These are phyloP conservation scores for Agrenia bidenticulata DNA, from an alignment of 2,888 invertebrate genomes.

Conservation along the genomic window DNA sequence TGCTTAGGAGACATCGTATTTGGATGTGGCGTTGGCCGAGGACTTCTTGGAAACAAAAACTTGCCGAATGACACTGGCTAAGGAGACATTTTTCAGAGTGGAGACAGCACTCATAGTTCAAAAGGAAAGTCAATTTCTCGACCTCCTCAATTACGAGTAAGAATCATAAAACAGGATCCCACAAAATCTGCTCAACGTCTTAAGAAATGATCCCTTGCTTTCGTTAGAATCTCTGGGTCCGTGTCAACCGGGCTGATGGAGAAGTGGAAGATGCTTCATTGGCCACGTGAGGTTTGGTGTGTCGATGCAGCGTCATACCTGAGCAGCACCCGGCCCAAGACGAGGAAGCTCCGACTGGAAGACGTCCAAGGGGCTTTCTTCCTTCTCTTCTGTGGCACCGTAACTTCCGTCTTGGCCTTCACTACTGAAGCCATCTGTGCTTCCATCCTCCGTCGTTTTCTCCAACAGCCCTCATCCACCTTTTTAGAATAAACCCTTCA, in stretches of 20 bases:
- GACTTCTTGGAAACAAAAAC: conserved; percentile 39
- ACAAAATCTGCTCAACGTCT: neutral
- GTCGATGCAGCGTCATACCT: conserved; percentile 46
- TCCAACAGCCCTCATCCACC: no score
- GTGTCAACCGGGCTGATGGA: conserved; percentile 49
- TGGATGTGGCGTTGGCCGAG: conserved; percentile 46
- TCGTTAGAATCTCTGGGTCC: conserved; percentile 32
- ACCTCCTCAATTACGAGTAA: conserved; percentile 47
- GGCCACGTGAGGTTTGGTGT: conserved; percentile 47
- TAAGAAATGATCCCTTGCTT: neutral
- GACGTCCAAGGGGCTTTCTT: conserved; percentile 50
- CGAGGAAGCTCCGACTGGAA: conserved; percentile 39
- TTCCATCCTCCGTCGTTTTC: no score
- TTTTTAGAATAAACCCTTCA: no score
- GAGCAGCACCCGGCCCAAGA: conserved; percentile 40
- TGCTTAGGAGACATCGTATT: conserved; percentile 49
- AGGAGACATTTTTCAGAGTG: conserved; percentile 48
- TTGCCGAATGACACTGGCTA: conserved; percentile 49
- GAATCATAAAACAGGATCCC: neutral
- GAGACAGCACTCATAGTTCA: conserved; percentile 43
- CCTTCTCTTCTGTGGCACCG: conserved; percentile 35
- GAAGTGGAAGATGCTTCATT: conserved; percentile 49
- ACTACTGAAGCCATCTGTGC: no score
- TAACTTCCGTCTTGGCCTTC: conserved; percentile 25
- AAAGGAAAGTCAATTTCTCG: conserved; percentile 34